phyloP scores from a whole-genome alignment of 2,797 vertebrate genomes.

The Acipenser transmontanus region DNA sequence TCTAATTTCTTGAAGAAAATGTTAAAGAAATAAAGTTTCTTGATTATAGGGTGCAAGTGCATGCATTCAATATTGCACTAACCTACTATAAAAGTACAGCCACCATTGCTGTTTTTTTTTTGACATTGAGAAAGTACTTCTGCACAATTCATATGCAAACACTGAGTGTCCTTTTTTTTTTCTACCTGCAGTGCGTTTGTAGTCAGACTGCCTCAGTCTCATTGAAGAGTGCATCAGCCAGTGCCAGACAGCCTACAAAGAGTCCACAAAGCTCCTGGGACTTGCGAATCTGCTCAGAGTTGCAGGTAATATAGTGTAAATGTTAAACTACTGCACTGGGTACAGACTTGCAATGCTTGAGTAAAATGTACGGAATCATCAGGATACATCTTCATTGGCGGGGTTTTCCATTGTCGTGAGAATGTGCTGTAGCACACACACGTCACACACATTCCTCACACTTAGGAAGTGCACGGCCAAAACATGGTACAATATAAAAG shows the following conservation, averaged over 20 bases:
- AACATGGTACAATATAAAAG: too few species aligned
- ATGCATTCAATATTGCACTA: too few species aligned
- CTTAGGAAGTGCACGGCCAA: too few species aligned
- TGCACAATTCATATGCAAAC: too few species aligned
- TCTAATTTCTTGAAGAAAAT: too few species aligned
- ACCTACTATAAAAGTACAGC: too few species aligned
- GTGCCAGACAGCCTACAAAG: constrained; percentile 73
- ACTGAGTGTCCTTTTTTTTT: neutral
- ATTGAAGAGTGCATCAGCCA: constrained; percentile 77
- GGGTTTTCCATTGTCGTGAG: neutral
- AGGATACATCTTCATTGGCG: neutral
- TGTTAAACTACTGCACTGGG: neutral
- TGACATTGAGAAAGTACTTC: too few species aligned
- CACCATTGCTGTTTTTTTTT: too few species aligned
- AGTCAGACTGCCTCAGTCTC: constrained; percentile 71
- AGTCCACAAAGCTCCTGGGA: constrained; percentile 75
- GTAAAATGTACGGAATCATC: neutral
- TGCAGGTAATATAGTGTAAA: constrained; percentile 63
- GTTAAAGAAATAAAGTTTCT: too few species aligned
- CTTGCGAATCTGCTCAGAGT: constrained; percentile 80
- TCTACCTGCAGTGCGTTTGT: constrained; percentile 69
- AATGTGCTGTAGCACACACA: neutral
- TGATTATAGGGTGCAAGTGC: too few species aligned
- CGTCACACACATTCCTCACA: too few species aligned
- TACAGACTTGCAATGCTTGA: neutral